Evolutionary conservation across 1,140 invertebrate species (phyloP), one percentile per base, ranked within the genome.

Genomic region (Nixonia krombeini): DNA sequence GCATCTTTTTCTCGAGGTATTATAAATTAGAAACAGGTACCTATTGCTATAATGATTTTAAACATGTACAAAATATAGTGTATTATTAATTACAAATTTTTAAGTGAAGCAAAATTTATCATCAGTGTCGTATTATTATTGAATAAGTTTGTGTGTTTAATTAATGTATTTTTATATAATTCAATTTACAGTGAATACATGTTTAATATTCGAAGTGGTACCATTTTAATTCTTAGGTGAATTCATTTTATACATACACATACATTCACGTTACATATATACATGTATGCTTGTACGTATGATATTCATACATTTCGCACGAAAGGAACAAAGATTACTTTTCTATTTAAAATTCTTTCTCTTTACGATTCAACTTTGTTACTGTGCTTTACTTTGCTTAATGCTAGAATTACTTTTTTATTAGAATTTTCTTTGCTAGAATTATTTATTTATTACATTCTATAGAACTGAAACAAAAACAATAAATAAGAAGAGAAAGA

Each of bases 401-500:
- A n/a, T n/a, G n/a, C n/a, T n/a, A n/a, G n/a, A n/a, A n/a, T n/a
- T n/a, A n/a, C n/a, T n/a, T n/a, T n/a, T n/a, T n/a, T n/a, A n/a
- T n/a, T n/a, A n/a, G n/a, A n/a, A n/a, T n/a, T n/a, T n/a, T n/a
- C n/a, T n/a, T n/a, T n/a, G n/a, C 13, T 61, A 75, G 49, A 50
- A 55, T 71, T 65, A 50, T 63, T 62, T 40, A 50, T 13, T 37
- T 63, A 59, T 72, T 75, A n/a, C 75, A 70, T 78, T 76, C 75
- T 58, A 31, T 71, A 65, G 70, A 56, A 58, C 68, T 42, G 70
- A 70, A 64, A 42, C 49, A 44, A 61, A 26, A 52, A 57, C 18
- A 51, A 16, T 9, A 47, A 70, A 58, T 31, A 61, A 65, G 40
- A 25, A 45, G 63, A 68, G 62, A 41, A 44, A 66, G 38, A 69